phyloP scores from a whole-genome alignment of 2,888 invertebrate genomes.

The Dicyrtomina minuta region DNA sequence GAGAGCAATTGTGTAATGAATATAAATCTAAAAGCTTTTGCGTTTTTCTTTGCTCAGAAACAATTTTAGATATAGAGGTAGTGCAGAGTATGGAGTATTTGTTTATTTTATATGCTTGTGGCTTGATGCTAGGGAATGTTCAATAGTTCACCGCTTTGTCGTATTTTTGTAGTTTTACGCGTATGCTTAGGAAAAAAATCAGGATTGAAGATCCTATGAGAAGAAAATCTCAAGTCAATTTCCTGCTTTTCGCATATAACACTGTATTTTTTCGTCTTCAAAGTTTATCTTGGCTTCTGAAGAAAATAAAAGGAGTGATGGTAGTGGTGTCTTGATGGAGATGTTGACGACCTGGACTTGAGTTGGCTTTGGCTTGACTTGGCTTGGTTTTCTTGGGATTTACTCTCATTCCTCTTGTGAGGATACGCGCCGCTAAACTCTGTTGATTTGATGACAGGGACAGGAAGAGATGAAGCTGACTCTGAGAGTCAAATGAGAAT shows the following conservation, averaged over 20 bases:
- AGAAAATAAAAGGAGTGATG: not conserved
- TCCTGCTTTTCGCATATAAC: not conserved
- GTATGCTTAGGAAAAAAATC: conserved; percentile 3
- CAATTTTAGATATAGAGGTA: too few species aligned
- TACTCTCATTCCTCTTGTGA: too few species aligned
- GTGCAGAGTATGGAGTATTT: too few species aligned
- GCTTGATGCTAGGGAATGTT: too few species aligned
- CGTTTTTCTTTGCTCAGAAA: too few species aligned
- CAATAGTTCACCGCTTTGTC: too few species aligned
- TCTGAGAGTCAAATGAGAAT: conserved; percentile 32
- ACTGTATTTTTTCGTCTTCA: not conserved
- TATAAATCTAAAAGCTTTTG: too few species aligned
- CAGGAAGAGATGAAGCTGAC: conserved; percentile 13
- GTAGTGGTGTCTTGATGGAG: not conserved
- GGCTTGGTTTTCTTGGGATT: not conserved
- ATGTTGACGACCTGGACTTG: not conserved
- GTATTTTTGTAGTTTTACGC: too few species aligned
- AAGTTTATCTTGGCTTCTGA: too few species aligned
- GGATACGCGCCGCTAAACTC: not conserved
- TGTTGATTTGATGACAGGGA: conserved; percentile 13
- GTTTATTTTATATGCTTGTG: too few species aligned
- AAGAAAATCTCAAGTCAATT: conserved; percentile 9
- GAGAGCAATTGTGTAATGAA: too few species aligned
- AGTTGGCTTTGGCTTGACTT: not conserved
- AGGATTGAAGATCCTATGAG: not conserved